Evolutionary conservation across 1,140 invertebrate species (phyloP).

Genomic region (Psilanteris sp.): DNA sequence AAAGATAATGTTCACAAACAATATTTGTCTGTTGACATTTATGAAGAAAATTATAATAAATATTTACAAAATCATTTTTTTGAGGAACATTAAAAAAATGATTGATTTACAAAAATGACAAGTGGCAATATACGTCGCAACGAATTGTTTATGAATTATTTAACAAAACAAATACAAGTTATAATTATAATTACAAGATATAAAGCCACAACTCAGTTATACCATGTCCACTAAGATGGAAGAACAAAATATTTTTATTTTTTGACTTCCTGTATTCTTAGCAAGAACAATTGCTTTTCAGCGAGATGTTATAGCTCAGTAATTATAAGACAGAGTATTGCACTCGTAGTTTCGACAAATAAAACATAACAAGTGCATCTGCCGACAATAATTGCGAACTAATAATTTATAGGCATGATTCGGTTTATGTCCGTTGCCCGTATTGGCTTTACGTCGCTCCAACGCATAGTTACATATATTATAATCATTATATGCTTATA

Average conservation of each 20-base stretch:
- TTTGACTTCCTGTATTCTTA: constrained; percentile 1
- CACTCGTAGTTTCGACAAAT: constrained; percentile 32
- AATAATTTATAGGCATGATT: constrained; percentile 4
- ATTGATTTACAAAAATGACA: constrained; percentile 11
- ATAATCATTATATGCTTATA: constrained; percentile 74
- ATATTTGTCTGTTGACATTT: no score
- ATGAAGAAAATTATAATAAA: no score
- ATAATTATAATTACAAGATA: constrained; percentile 7
- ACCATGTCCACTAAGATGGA: neutral
- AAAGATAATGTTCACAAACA: no score
- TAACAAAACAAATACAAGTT: no score
- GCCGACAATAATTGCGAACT: constrained; percentile 28
- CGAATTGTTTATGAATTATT: constrained; percentile 17
- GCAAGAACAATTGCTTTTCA: constrained; percentile 7
- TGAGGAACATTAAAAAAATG: no score
- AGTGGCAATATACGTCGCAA: constrained; percentile 1
- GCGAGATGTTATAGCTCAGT: constrained; percentile 11
- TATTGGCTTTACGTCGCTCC: constrained; percentile 62
- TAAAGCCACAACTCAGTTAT: constrained; percentile 34
- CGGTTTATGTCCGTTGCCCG: neutral
- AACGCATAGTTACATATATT: constrained; percentile 72
- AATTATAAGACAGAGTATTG: constrained; percentile 14
- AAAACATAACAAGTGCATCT: constrained; percentile 55
- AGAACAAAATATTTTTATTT: neutral
- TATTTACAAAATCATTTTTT: no score